Percentiles rank a stretch among this genome's conserved stretches.
Conservation (phyloP, 2,888 invertebrate species). For the Clostera curtula region DNA sequence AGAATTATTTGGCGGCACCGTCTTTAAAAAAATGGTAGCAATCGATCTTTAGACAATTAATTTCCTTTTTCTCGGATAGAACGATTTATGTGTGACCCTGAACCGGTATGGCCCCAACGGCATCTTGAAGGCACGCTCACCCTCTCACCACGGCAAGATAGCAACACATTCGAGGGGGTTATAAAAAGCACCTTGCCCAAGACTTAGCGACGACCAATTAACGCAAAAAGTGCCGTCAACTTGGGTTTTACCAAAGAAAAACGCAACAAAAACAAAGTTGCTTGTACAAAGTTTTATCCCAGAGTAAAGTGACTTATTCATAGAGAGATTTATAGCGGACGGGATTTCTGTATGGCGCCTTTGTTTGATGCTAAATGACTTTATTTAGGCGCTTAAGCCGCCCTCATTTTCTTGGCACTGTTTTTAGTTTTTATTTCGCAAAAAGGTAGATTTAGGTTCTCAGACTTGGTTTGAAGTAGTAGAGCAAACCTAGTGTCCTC, state of each 20-base stretch:
- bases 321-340: conserved; percentile 29
- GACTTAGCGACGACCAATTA: conserved; percentile 15
- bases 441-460: conserved; percentile 12
- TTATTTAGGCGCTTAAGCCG: conserved; percentile 40
- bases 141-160: too few relatives aligned
- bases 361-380: conserved; percentile 42
- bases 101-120: too few relatives aligned
- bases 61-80: too few relatives aligned
- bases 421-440: conserved; percentile 8
- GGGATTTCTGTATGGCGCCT: conserved; percentile 28
- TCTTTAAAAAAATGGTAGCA: too few relatives aligned
- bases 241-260: conserved; percentile 5
- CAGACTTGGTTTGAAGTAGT: conserved; percentile 15
- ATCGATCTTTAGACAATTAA: too few relatives aligned
- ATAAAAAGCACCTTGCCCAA: too few relatives aligned
- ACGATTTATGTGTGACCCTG: too few relatives aligned
- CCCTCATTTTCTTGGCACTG: conserved; percentile 25
- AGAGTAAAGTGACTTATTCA: conserved; percentile 25
- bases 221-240: conserved; percentile 9
- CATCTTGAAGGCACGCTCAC: too few relatives aligned
- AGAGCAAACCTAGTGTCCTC: too few relatives aligned
- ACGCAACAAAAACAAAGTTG: conserved; percentile 12
- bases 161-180: too few relatives aligned
- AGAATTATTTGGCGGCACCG: too few relatives aligned
- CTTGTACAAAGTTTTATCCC: conserved; percentile 13